Evolutionary conservation across 2,113 vertebrate species (phyloP).

Genomic region (Todiramphus saurophagus): DNA sequence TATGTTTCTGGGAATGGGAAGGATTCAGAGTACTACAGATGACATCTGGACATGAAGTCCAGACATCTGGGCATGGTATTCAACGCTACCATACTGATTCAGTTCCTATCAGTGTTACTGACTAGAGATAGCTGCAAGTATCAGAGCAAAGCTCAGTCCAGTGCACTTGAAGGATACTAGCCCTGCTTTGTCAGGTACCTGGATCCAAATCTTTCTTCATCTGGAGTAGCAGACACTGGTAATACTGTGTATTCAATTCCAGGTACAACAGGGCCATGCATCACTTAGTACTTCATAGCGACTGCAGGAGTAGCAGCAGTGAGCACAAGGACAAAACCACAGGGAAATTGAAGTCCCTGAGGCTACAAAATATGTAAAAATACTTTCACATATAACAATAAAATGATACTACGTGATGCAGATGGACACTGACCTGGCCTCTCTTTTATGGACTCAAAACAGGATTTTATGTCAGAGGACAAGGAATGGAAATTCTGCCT

Average conservation of each 20-base stretch:
- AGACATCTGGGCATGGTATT: background rate
- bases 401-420: background rate
- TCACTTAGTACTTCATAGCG: background rate
- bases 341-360: background rate
- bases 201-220: background rate
- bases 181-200: background rate
- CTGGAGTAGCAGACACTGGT: background rate
- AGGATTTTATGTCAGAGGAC: background rate
- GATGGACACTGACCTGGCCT: background rate
- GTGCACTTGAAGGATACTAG: background rate
- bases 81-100: background rate
- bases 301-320: background rate
- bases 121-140: background rate
- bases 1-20: background rate
- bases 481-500: background rate
- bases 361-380: background rate
- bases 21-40: background rate
- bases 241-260: background rate
- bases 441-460: background rate
- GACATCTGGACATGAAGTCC: background rate
- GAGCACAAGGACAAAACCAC: background rate
- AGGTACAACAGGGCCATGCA: background rate
- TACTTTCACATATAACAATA: background rate
- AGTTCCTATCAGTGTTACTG: background rate
- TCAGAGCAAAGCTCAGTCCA: background rate